These are phyloP conservation scores for Sminthurinus aureus DNA, from an alignment of 2,888 invertebrate species.

Conservation along the genomic window DNA sequence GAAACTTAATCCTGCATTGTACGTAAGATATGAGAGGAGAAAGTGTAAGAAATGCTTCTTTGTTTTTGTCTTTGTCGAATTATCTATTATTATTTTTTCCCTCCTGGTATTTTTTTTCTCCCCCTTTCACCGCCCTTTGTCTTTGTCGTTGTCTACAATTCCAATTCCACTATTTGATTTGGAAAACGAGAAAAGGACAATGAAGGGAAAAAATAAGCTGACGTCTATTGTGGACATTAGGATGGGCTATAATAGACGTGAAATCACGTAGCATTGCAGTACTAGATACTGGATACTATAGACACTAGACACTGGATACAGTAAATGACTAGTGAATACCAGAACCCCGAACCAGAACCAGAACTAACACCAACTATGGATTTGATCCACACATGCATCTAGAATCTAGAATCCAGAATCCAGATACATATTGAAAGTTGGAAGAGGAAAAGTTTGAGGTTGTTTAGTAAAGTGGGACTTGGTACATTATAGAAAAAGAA, in stretches of 20 bases:
- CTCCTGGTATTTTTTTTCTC: background rate
- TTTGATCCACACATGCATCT: too few species aligned
- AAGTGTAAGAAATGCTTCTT: too few species aligned
- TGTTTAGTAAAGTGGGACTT: background rate
- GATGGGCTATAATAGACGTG: background rate
- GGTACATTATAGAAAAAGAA: background rate
- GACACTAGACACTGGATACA: background rate
- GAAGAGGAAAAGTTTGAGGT: background rate
- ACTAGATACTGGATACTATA: too few species aligned
- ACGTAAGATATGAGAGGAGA: too few species aligned
- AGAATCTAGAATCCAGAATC: too few species aligned
- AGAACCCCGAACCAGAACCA: too few species aligned
- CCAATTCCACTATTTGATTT: background rate
- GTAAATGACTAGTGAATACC: background rate
- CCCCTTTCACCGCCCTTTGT: background rate
- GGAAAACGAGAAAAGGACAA: background rate
- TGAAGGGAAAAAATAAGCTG: conserved; percentile 7
- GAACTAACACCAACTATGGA: too few species aligned
- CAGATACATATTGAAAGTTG: background rate
- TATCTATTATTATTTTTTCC: too few species aligned
- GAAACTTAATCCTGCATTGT: too few species aligned
- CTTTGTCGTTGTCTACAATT: background rate
- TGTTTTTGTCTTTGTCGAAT: too few species aligned
- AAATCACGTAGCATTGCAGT: background rate
- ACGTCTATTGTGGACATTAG: conserved; percentile 14